phyloP scores from a whole-genome alignment of 2,113 vertebrate genomes.

The Sinocyclocheilus anshuiensis region DNA sequence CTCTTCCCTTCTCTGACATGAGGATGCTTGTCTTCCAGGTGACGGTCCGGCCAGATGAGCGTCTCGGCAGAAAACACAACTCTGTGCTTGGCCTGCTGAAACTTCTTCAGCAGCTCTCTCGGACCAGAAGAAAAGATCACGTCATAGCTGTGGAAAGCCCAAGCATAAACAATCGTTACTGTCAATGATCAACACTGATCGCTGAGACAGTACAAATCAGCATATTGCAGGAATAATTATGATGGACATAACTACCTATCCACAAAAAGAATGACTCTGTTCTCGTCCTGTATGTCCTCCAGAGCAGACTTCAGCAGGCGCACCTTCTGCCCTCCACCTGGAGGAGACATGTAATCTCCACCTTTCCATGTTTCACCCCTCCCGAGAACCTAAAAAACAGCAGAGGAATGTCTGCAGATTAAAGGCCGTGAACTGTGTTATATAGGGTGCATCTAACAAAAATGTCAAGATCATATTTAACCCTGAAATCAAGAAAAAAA shows the following conservation, averaged over 20 bases:
- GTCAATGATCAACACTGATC: not conserved
- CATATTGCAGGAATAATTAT: not conserved
- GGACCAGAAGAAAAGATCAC: constrained; percentile 90
- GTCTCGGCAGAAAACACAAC: constrained; percentile 93
- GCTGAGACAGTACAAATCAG: not conserved
- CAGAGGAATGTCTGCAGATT: not conserved
- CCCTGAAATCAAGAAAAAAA: not conserved
- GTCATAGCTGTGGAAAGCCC: constrained; percentile 79
- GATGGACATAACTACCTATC: constrained; percentile 81
- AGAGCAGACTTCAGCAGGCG: constrained; percentile 85
- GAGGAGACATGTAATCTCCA: constrained; percentile 72
- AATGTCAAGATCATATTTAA: not conserved
- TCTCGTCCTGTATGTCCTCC: constrained; percentile 75
- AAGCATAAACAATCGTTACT: not conserved
- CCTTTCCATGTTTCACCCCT: constrained; percentile 84
- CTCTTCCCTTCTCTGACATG: constrained; percentile 86
- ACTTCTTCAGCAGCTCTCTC: constrained; percentile 91
- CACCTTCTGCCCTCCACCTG: constrained; percentile 91
- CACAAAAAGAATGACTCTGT: constrained; percentile 86
- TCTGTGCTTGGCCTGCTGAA: constrained; percentile 85
- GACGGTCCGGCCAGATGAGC: constrained; percentile 90
- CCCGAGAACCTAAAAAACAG: constrained; percentile 82
- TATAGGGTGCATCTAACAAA: not conserved
- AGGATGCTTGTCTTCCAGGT: constrained; percentile 90
- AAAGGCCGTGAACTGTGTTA: not conserved